phyloP scores from a whole-genome alignment of 2,888 invertebrate genomes.

The Tachina grossa region DNA sequence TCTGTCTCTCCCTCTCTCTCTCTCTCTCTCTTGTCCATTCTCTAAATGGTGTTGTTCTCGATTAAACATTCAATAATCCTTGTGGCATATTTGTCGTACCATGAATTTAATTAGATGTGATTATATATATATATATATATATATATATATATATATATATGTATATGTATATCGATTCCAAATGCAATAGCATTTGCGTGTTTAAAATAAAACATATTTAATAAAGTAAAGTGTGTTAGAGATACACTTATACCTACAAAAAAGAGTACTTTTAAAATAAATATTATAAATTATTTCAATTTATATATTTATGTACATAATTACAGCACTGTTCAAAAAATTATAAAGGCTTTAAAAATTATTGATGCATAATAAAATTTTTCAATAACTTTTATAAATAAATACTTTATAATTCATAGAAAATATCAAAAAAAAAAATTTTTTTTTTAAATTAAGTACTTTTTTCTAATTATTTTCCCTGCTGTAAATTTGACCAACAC shows the following conservation, averaged over 20 bases:
- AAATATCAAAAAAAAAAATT: too few species aligned
- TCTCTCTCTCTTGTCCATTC: neutral
- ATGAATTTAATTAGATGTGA: slow-evolving; percentile 22
- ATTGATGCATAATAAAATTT: too few species aligned
- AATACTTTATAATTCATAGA: too few species aligned
- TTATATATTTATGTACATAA: too few species aligned
- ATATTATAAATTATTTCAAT: too few species aligned
- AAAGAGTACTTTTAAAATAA: neutral
- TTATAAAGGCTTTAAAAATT: too few species aligned
- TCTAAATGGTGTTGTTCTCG: neutral
- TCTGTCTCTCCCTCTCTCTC: neutral
- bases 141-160: too few species aligned
- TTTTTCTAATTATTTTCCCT: neutral
- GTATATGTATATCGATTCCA: slow-evolving; percentile 4
- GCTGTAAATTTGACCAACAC: neutral
- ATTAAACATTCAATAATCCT: slow-evolving; percentile 30
- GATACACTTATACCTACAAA: neutral
- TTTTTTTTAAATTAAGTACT: neutral
- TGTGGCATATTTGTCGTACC: slow-evolving; percentile 37
- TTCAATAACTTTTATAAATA: too few species aligned
- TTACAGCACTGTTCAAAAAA: too few species aligned
- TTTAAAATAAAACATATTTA: slow-evolving; percentile 5
- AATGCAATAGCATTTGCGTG: neutral
- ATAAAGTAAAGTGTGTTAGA: neutral
- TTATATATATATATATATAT: slow-evolving; percentile 11